phyloP scores from a whole-genome alignment of 2,888 invertebrate genomes.

The Lasioglossum malachurum region DNA sequence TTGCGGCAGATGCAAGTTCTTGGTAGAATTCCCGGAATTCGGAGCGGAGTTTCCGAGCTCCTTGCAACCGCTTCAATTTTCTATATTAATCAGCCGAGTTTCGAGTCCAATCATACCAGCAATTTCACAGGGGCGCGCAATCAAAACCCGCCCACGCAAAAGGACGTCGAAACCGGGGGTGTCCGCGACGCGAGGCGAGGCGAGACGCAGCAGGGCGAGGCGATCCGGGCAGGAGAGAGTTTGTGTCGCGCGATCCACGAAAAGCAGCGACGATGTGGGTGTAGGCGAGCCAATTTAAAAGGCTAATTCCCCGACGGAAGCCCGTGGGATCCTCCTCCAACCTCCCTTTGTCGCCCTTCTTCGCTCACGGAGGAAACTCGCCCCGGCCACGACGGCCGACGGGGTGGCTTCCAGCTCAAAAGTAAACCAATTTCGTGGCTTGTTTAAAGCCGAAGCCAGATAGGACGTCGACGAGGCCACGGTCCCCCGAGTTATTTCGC shows the following conservation, averaged over 20 bases:
- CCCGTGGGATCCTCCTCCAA: slow-evolving; percentile 68
- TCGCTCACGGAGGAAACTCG: slow-evolving; percentile 57
- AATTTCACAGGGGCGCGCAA: slow-evolving; percentile 11
- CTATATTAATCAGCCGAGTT: slow-evolving; percentile 21
- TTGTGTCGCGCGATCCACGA: slow-evolving; percentile 34
- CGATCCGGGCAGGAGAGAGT: slow-evolving; percentile 4
- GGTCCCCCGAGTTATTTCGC: slow-evolving; percentile 84
- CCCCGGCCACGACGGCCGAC: slow-evolving; percentile 37
- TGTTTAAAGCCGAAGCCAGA: slow-evolving; percentile 82
- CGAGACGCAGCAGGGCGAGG: neutral
- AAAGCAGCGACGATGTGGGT: slow-evolving; percentile 58
- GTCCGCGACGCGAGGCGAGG: neutral
- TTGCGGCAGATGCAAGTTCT: neutral
- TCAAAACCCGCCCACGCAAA: neutral
- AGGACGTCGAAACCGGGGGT: neutral
- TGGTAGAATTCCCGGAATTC: neutral
- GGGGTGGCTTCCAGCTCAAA: slow-evolving; percentile 75
- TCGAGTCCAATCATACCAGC: slow-evolving; percentile 5
- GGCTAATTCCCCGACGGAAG: slow-evolving; percentile 82
- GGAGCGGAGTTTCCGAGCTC: neutral
- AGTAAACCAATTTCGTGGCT: slow-evolving; percentile 85
- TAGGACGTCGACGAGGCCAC: slow-evolving; percentile 72
- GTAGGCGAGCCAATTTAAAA: slow-evolving; percentile 84
- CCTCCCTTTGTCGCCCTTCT: slow-evolving; percentile 60
- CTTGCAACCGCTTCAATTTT: neutral